Base-by-base conservation (phyloP, 1,140 invertebrate genomes). In the Brachionus calyciflorus region DNA sequence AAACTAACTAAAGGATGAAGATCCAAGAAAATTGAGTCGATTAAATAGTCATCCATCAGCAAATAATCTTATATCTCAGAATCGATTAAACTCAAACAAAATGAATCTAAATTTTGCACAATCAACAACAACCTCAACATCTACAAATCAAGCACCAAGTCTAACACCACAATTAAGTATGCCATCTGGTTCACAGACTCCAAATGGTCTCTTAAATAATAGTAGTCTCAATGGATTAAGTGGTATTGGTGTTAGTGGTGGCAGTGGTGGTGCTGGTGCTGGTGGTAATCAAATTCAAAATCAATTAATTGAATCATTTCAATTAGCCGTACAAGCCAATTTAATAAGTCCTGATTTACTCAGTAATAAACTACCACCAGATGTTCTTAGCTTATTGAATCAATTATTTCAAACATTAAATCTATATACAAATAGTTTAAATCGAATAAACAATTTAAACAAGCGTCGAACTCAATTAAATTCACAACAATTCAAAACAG, bases 391-490 rank as follows among this genome's bases (percentile, higher is more conserved):
- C 10, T 30, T 49, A 40, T 33, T 73, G n/a, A 73, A 73, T 17
- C 69, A 73, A 55, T 19, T 73, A 55, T 73, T 73, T 46, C 69
- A 73, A 41, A 73, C 46, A 17, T 28, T 73, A 33, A 73, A 49
- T 37, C n/a, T 21, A 7, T 73, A 51, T 19, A 73, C 51, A 33
- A 41, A 40, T 37, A 51, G 10, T 9, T 21, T 51, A 14, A 33
- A 49, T 21, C 44, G 69, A 1, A 49, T 51, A 0, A 40, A 73
- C n/a, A 37, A 21, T 7, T 19, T 73, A 9, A 73, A 49, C 19
- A 49, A 55, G 19, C 30, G 46, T 4, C 19, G 28, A 1, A 10
- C 51, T 9, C 30, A 37, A 2, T 4, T 49, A 10, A 33, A n/a
- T 26, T 12, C 44, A 30, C 44, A 49, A 1, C 69, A 73, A n/a